These are phyloP conservation scores for Spermophilus dauricus DNA, from an alignment of 2,113 vertebrate genomes.

Conservation along the genomic window DNA sequence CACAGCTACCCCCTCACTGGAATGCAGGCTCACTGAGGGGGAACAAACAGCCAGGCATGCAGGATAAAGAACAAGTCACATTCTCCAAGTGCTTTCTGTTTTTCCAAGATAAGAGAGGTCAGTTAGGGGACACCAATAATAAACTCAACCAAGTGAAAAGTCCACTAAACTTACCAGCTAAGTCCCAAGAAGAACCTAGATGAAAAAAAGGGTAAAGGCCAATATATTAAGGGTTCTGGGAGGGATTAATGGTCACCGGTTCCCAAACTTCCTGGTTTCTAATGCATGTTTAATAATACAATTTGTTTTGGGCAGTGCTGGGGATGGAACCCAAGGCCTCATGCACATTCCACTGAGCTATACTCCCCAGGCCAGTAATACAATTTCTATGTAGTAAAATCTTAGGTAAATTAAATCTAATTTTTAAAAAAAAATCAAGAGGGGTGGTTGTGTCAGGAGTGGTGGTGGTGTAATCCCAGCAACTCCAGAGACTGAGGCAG, in stretches of 20 bases:
- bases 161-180: neutral
- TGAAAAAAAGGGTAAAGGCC: neutral
- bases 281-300: neutral
- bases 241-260: neutral
- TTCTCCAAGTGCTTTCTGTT: neutral
- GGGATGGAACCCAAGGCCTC: neutral
- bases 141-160: constrained; percentile 34
- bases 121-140: neutral
- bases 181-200: neutral
- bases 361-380: neutral
- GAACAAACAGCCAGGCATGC: neutral
- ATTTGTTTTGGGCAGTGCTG: neutral
- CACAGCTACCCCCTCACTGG: neutral
- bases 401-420: neutral
- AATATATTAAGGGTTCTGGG: neutral
- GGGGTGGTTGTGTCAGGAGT: neutral
- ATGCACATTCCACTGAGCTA: neutral
- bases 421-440: neutral
- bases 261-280: neutral
- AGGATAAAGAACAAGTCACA: neutral
- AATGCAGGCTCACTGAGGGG: neutral
- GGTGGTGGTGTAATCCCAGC: neutral
- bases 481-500: neutral
- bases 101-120: constrained; percentile 31
- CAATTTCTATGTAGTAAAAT: neutral